These are phyloP conservation scores for Agrypnia vestita DNA, from an alignment of 1,140 invertebrate genomes.

Conservation along the genomic window DNA sequence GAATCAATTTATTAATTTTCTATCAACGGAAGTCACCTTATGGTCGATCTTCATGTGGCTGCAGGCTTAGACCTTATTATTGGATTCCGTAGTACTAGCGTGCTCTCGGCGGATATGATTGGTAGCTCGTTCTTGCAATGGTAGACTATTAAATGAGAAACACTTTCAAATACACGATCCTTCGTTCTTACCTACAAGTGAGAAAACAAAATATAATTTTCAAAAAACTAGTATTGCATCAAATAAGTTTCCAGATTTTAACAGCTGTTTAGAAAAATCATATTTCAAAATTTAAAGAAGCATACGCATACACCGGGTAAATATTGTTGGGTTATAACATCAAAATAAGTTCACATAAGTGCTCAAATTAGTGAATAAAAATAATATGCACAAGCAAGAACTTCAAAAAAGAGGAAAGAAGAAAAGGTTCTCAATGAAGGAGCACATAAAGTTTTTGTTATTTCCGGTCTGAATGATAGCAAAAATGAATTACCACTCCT, in stretches of 20 bases:
- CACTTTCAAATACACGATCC: conserved; percentile 96
- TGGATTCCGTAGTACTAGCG: conserved; percentile 86
- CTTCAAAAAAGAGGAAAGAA: too few relatives aligned
- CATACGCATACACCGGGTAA: too few relatives aligned
- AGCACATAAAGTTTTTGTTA: too few relatives aligned
- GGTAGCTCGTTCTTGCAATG: conserved; percentile 94
- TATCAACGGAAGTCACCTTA: neutral
- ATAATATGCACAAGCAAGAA: too few relatives aligned
- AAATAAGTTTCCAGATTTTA: too few relatives aligned
- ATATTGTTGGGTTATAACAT: too few relatives aligned
- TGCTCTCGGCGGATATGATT: conserved; percentile 95
- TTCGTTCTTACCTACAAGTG: conserved; percentile 98
- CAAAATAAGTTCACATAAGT: too few relatives aligned
- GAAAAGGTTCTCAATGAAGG: too few relatives aligned
- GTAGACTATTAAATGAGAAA: conserved; percentile 96
- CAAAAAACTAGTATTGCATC: too few relatives aligned
- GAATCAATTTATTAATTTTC: conserved; percentile 10
- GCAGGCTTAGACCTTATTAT: conserved; percentile 70
- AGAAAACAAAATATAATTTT: conserved; percentile 50
- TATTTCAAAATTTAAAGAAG: too few relatives aligned
- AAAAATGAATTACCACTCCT: conserved; percentile 84
- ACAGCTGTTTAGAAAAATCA: too few relatives aligned
- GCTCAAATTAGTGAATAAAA: too few relatives aligned
- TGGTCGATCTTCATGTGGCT: conserved; percentile 9
- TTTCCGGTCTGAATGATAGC: neutral